Conservation (phyloP, 35 echinoderm and acorn worm species). For the Lytechinus pictus region DNA sequence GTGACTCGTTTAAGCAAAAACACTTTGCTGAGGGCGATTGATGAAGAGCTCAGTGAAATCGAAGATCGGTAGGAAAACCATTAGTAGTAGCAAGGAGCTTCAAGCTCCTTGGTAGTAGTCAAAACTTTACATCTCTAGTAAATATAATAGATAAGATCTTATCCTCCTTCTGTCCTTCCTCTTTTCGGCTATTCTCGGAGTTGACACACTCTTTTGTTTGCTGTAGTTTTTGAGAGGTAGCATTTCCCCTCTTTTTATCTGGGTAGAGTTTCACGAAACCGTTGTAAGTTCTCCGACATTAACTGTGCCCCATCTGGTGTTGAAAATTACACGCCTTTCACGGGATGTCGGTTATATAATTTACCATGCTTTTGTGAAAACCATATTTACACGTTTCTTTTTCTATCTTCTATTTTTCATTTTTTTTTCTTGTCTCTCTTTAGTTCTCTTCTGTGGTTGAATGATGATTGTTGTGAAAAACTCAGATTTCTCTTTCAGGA, state of each 20-base stretch:
- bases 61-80: conserved; percentile 15
- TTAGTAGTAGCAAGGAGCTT: neutral
- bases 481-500: too few species aligned
- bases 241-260: neutral
- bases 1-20: neutral
- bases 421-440: too few species aligned
- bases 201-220: neutral
- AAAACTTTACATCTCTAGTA: neutral
- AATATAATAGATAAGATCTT: too few species aligned
- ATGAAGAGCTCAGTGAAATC: neutral
- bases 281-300: too few species aligned
- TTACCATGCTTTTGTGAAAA: too few species aligned
- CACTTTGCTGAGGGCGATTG: conserved; percentile 24
- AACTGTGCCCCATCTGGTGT: too few species aligned
- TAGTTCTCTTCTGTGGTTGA: neutral
- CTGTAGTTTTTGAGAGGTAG: neutral
- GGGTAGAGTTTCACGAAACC: too few species aligned
- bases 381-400: neutral
- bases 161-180: neutral
- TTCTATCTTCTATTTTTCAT: neutral
- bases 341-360: too few species aligned
- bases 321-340: too few species aligned
- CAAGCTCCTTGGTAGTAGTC: neutral
- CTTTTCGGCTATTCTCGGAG: neutral
- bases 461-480: neutral